phyloP scores from a whole-genome alignment of 2,113 vertebrate species.

The Triplophysa rosa region DNA sequence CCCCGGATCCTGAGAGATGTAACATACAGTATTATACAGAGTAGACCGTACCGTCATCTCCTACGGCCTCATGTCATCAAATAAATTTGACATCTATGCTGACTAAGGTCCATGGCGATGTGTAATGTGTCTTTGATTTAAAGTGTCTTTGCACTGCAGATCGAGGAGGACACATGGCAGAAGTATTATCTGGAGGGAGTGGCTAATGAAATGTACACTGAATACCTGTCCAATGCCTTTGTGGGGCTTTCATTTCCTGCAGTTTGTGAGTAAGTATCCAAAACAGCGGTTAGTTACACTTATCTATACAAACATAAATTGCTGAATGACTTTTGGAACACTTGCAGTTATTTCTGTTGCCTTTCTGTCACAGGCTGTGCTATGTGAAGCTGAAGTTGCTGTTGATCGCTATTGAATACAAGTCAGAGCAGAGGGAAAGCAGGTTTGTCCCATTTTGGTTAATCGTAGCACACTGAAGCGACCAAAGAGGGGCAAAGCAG shows the following conservation, averaged over 20 bases:
- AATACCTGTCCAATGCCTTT: constrained; percentile 99
- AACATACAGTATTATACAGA: background rate
- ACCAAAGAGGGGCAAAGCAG: constrained; percentile 44
- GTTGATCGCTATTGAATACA: constrained; percentile 99
- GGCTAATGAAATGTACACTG: constrained; percentile 99
- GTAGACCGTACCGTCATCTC: too few relatives aligned
- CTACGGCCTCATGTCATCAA: too few relatives aligned
- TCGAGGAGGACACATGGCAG: constrained; percentile 99
- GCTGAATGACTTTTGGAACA: background rate
- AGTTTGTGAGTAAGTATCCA: constrained; percentile 96
- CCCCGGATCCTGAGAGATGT: constrained; percentile 31
- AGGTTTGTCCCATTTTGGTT: constrained; percentile 80
- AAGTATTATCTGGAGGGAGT: constrained; percentile 99
- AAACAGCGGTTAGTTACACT: background rate
- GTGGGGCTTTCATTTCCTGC: constrained; percentile 97
- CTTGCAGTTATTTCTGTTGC: constrained; percentile 36
- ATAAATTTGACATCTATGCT: background rate
- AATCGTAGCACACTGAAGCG: constrained; percentile 19
- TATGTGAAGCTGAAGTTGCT: constrained; percentile 98
- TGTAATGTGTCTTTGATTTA: background rate
- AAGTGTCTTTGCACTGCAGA: constrained; percentile 72
- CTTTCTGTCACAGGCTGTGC: constrained; percentile 83
- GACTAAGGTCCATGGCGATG: background rate
- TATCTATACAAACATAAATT: background rate
- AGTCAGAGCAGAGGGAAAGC: constrained; percentile 96